phyloP scores from a whole-genome alignment of 1,140 invertebrate species.

The Tetragnatha versicolor region DNA sequence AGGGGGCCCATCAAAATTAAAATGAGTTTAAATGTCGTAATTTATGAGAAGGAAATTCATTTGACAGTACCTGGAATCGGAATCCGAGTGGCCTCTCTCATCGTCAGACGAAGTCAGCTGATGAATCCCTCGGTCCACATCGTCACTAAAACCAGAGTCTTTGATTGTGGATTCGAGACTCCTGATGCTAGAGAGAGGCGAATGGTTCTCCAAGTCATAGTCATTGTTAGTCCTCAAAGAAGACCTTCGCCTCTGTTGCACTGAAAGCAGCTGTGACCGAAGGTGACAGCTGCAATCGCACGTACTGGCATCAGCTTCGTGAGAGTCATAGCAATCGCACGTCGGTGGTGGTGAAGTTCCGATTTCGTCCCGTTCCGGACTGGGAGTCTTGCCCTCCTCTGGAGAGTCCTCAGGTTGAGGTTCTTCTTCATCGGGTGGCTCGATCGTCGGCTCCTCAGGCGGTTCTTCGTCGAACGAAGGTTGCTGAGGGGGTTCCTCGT shows the following conservation, averaged over 20 bases:
- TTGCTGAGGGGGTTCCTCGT: not conserved
- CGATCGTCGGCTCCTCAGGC: too few relatives aligned
- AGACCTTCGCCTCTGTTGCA: not conserved
- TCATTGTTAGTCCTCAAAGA: not conserved
- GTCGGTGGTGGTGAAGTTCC: not conserved
- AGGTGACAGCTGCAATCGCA: constrained; percentile 17
- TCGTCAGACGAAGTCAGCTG: not conserved
- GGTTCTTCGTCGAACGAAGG: too few relatives aligned
- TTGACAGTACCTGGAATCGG: not conserved
- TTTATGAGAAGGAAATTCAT: not conserved
- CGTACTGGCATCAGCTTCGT: not conserved
- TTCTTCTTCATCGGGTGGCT: not conserved
- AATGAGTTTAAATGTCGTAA: too few relatives aligned
- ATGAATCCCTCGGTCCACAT: constrained; percentile 30
- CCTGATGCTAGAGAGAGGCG: constrained; percentile 46
- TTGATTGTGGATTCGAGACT: constrained; percentile 53
- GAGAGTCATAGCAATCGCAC: not conserved
- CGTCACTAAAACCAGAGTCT: constrained; percentile 55
- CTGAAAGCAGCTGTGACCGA: not conserved
- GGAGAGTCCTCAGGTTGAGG: not conserved
- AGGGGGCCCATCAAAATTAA: too few relatives aligned
- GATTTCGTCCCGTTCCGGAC: not conserved
- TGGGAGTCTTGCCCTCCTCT: not conserved
- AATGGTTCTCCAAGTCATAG: constrained; percentile 34
- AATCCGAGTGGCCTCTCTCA: constrained; percentile 3